phyloP scores from a whole-genome alignment of 2,888 invertebrate genomes.

The Microctonus hyperodae region DNA sequence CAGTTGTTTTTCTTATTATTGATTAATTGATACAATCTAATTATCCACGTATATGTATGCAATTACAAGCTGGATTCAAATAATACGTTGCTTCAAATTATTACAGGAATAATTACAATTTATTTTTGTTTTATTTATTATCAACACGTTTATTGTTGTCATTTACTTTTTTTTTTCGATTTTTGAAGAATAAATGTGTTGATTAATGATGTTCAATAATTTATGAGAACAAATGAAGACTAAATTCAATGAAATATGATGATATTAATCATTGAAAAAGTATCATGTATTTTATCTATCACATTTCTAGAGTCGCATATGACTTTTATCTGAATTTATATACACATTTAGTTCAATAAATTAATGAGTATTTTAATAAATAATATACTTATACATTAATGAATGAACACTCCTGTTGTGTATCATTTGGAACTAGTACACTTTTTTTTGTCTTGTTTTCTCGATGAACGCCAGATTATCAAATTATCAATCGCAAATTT shows the following conservation, averaged over 20 bases:
- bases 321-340: background rate
- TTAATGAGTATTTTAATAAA: background rate
- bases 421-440: constrained; percentile 14
- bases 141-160: background rate
- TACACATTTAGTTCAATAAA: background rate
- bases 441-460: constrained; percentile 13
- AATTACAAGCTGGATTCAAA: no score
- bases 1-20: background rate
- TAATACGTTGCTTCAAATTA: background rate
- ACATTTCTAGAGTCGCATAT: background rate
- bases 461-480: constrained; percentile 11
- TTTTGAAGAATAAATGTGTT: background rate
- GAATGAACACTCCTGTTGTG: constrained; percentile 28
- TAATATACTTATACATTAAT: constrained; percentile 18
- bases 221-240: background rate
- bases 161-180: no score
- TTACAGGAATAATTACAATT: background rate
- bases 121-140: background rate
- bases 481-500: constrained; percentile 28
- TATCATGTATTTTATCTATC: background rate
- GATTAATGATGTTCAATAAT: background rate
- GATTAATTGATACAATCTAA: background rate
- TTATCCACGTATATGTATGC: background rate
- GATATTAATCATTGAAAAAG: background rate
- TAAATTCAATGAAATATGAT: background rate